Base-by-base conservation (phyloP, 53 echinoderm and acorn worm genomes). In the Holothuria leucospilota region DNA sequence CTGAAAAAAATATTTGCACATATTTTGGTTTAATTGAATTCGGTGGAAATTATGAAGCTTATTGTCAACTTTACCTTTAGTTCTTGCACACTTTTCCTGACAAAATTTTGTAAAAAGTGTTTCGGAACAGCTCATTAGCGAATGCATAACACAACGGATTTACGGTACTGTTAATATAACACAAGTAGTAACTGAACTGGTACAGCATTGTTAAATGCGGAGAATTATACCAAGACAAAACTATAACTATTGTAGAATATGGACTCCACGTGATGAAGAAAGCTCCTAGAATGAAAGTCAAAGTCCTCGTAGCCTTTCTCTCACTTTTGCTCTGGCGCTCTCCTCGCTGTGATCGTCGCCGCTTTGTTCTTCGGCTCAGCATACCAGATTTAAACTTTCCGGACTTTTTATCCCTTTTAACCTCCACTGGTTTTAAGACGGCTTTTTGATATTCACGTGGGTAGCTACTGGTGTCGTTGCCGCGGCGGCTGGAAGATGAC, bases 181-280 rank as follows among this genome's bases (percentile, higher is more conserved):
- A 96, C 42, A 96, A 72, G 79, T 94, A 96, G 60, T 96, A 96
- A 82, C 97, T 96, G 75, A 96, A 96, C 60, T 93, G 59, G 63
- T 95, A 96, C 15, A 96, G 66, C 24, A 62, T 40, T 12, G 0
- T 51, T 14, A 92, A 89, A 6, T 87, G 84, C 61, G 89, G 88
- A 7, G 20, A 20, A 8, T 87, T 85, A 72, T 93, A 91, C 90
- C 93, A 96, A 1, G 90, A 93, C 79, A 88, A 85, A n/a, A 95
- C 86, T 58, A 96, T 96, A 5, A 94, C 94, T 16, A 96, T 72
- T 28, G 93, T 96, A 26, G 94, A 92, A 71, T 96, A 96, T 5
- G 97, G 97, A 79, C 97, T 96, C 97, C 97, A 96, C 25, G 97
- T 96, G 27, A 96, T 59, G 72, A 96, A 94, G 71, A 95, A 96